Percentiles rank a stretch among this genome's conserved stretches.
These are phyloP conservation scores for Riparia riparia DNA, from an alignment of 2,113 vertebrate genomes.

Conservation along the genomic window DNA sequence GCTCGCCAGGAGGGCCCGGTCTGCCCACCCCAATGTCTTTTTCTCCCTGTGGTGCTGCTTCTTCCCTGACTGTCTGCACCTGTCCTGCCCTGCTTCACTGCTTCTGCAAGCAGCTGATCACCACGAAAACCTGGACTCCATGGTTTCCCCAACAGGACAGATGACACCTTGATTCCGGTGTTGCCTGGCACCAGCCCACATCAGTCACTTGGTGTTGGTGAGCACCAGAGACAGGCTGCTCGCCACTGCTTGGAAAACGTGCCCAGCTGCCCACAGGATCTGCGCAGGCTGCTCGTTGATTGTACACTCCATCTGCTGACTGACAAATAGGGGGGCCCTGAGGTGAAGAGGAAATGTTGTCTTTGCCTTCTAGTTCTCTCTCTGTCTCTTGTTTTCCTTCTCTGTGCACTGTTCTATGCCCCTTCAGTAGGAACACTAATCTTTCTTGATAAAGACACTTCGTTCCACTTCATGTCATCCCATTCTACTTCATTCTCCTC, in stretches of 20 bases:
- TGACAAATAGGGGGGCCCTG: accelerated
- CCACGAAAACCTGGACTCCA: accelerated
- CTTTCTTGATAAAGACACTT: not conserved
- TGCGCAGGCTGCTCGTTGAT: accelerated
- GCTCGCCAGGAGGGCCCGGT: no score
- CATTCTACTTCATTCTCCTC: not conserved
- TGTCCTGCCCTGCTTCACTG: not conserved
- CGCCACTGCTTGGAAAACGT: accelerated
- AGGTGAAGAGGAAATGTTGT: accelerated
- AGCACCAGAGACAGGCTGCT: accelerated
- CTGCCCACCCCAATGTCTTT: accelerated
- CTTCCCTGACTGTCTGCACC: not conserved
- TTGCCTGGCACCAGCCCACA: no score
- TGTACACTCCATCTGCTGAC: accelerated
- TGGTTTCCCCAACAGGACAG: not conserved
- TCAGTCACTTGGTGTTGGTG: accelerated
- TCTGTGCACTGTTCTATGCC: not conserved
- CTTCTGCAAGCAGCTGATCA: not conserved
- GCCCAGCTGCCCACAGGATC: accelerated
- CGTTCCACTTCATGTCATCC: not conserved
- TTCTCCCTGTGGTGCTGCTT: not conserved
- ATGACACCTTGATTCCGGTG: accelerated
- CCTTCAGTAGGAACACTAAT: not conserved
- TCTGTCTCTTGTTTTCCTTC: not conserved
- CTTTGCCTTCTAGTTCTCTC: not conserved